Base-by-base conservation (phyloP, 2,113 vertebrate genomes). In the Ciconia maguari region DNA sequence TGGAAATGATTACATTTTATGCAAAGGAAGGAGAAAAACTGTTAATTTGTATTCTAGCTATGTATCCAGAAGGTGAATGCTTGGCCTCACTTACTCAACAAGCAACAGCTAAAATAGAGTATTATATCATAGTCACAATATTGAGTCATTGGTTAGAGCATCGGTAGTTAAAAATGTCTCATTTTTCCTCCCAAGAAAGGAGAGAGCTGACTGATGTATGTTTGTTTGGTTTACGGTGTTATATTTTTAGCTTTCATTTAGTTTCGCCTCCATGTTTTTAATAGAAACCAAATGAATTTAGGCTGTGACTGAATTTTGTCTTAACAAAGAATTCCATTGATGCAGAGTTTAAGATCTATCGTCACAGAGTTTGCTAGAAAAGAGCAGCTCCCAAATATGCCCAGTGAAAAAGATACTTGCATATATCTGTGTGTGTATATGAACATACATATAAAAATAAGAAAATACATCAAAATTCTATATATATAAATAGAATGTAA, bases 281-380 rank as follows among this genome's bases (percentile, higher is more conserved):
- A 83, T 54, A 57, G 66, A 78, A 96, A 84, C 87, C 87, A 91
- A 96, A 85, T 87, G 16, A 91, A 79, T 89, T 89, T 72, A 32
- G 44, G 27, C 82, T 61, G 61, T 2, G 78, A 18, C 52, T 69
- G 80, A 91, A 60, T 74, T 89, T 94, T 90, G 44, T 46, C 74
- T 42, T 9, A 76, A 93, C 82, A 87, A 94, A 93, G 87, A 93
- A 91, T 91, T 91, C 57, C 32, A 69, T 58, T 91, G 87, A 83
- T 65, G 1, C 41, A 25, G 54, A 77, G 36, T 51, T 81, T 20
- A 42, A 55, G 72, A 38, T 36, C 29, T 89, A 6, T 87, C 0
- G 0, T 17, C 65, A 65, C 9, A 66, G 64, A 70, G 52, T 82
- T 76, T 32, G 69, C 26, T n/a, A 36, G 65, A 54, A 78, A 83